phyloP scores from a whole-genome alignment of 1,140 invertebrate genomes.

The Octopus bimaculoides region DNA sequence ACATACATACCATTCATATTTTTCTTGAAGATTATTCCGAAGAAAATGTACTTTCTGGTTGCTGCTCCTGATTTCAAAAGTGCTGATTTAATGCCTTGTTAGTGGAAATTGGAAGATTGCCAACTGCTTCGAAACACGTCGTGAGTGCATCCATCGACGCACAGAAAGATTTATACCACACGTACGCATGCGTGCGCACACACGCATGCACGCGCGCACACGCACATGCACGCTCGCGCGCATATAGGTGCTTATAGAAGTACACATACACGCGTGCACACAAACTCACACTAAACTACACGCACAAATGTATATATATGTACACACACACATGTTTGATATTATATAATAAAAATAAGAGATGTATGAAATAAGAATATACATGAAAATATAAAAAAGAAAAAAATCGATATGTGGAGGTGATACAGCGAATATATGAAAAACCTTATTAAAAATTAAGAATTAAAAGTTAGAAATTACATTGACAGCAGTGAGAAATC shows the following conservation, averaged over 20 bases:
- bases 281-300: not conserved
- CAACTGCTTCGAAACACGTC: not conserved
- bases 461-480: no score
- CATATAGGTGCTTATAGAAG: not conserved
- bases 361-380: no score
- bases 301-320: no score
- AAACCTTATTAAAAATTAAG: no score
- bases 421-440: no score
- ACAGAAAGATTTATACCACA: not conserved
- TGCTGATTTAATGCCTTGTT: not conserved
- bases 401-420: no score
- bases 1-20: not conserved
- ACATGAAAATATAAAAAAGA: no score
- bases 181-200: not conserved
- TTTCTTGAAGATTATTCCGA: not conserved
- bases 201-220: conserved; percentile 1
- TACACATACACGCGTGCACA: not conserved
- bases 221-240: not conserved
- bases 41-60: not conserved
- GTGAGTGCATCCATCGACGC: not conserved
- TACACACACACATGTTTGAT: no score
- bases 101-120: not conserved
- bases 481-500: no score
- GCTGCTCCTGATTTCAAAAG: not conserved
- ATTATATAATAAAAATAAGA: no score